Evolutionary conservation across 2,797 vertebrate genomes (phyloP), one percentile per base, ranked within the genome.

Genomic region (Salmo trutta): DNA sequence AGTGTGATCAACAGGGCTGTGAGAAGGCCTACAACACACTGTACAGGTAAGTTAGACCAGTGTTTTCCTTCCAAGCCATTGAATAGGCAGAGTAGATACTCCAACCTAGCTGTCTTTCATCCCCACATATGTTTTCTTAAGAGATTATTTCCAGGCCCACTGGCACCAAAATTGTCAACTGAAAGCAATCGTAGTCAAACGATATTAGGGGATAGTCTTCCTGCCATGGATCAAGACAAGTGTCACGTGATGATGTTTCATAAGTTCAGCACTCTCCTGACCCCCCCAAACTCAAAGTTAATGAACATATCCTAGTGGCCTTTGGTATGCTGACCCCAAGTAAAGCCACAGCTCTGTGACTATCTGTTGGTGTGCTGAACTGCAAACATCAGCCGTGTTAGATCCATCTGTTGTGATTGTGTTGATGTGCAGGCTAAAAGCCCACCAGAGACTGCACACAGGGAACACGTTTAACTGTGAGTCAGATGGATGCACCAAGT

Each of bases 391-490:
- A 62, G 41, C 41, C 12, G 41, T 47, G 41, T 47, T 7, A 47
- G 8, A 10, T 47, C 10, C 10, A 14, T 47, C 41, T 47, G 10
- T 47, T 47, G 10, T 47, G 41, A 12, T 47, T 62, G 59, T 62
- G 21, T 64, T 64, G 59, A 51, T 84, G 80, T 88, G 75, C 90
- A 99, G 98, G 92, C 93, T 99, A 85, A 99, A 99, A 95, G 98
- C 98, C 92, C 98, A 99, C 93, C 97, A 99, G 94, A 96, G 98
- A 90, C 96, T 99, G 89, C 98, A 99, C 95, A 99, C 98, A 77
- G 98, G 98, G 89, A 99, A 99, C 89, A 99, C 98, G 0, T 99
- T 99, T 94, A 99, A 99, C 96, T 99, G 98, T 95, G 98, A 99
- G 93, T 98, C 98, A 1, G 96, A 99, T 90, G 98, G 98, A 92